These are phyloP conservation scores for Rhabdomys dilectus DNA, from an alignment of 2,113 vertebrate species.

Conservation along the genomic window DNA sequence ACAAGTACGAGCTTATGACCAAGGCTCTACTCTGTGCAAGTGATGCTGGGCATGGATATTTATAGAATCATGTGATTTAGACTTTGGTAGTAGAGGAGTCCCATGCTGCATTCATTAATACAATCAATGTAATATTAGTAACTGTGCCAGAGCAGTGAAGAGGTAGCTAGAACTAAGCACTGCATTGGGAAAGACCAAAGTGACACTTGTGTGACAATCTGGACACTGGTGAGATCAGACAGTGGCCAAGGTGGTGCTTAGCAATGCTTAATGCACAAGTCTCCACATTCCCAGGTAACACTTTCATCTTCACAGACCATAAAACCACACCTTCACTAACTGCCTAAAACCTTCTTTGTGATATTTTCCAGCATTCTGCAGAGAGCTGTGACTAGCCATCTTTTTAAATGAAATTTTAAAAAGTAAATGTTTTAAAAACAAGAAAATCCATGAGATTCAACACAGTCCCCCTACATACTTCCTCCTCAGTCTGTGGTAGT, in stretches of 20 bases:
- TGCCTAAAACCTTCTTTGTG: background rate
- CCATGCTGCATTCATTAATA: background rate
- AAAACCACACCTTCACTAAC: background rate
- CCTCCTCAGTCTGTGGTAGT: background rate
- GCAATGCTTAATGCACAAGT: background rate
- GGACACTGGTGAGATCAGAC: background rate
- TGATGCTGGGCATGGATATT: background rate
- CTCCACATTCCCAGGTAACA: background rate
- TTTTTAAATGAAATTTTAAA: background rate
- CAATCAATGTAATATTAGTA: background rate
- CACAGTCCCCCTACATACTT: too few species aligned
- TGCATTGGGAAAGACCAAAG: background rate
- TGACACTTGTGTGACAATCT: background rate
- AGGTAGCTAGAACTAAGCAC: background rate
- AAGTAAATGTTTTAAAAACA: background rate
- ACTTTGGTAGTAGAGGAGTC: background rate
- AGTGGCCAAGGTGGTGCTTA: background rate
- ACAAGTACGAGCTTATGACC: fast-evolving
- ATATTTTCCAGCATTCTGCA: background rate
- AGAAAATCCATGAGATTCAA: background rate
- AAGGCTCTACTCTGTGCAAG: background rate
- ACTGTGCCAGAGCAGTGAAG: background rate
- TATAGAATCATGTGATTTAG: background rate
- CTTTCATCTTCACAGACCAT: background rate
- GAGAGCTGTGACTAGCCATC: background rate